phyloP scores from a whole-genome alignment of 2,797 vertebrate species.

The Channallabes apus region DNA sequence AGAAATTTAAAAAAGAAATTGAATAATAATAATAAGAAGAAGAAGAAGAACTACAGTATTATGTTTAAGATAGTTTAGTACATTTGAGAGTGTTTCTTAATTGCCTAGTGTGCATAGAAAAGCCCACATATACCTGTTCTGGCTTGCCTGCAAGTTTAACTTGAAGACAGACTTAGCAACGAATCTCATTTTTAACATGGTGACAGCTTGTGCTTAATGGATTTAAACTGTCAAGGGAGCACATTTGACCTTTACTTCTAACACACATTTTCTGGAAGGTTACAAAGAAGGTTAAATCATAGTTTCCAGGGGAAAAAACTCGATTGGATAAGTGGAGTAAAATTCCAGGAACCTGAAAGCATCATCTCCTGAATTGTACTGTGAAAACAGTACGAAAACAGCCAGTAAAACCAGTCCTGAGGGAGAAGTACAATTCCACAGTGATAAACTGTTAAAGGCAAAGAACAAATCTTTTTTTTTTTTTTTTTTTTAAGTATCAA shows the following conservation, averaged over 20 bases:
- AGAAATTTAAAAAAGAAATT: too few species aligned
- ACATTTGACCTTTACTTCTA: conserved; percentile 16
- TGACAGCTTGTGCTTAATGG: too few species aligned
- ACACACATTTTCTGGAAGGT: conserved; percentile 27
- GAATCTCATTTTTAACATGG: too few species aligned
- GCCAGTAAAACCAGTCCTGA: neutral
- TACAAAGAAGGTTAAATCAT: conserved; percentile 25
- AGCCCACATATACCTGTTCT: too few species aligned
- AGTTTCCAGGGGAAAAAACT: neutral
- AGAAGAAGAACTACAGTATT: too few species aligned
- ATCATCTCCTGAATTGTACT: neutral
- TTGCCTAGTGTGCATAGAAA: too few species aligned
- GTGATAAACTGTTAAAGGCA: neutral
- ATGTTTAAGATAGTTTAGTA: too few species aligned
- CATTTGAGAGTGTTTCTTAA: too few species aligned
- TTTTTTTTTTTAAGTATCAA: neutral
- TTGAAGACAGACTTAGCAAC: too few species aligned
- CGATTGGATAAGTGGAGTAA: conserved; percentile 14
- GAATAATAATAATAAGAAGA: too few species aligned
- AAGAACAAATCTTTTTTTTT: neutral
- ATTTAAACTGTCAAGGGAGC: neutral
- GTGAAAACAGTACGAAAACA: neutral
- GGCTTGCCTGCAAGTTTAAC: too few species aligned
- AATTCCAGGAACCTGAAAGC: conserved; percentile 21
- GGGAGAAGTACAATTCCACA: neutral